Evolutionary conservation across 2,888 invertebrate genomes (phyloP).

Genomic region (Oithona nana): DNA sequence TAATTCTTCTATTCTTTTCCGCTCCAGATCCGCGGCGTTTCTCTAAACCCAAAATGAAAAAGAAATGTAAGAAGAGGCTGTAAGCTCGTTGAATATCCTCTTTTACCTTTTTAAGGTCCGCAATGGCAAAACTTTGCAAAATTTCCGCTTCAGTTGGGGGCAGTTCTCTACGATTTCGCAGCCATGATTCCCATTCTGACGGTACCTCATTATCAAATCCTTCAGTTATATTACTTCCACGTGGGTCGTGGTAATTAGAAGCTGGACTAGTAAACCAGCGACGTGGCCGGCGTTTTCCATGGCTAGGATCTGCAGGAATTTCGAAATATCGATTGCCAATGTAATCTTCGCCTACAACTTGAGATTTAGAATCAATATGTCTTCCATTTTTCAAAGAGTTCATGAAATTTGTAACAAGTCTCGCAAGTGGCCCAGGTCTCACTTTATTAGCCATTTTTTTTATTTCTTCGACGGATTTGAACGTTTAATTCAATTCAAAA

Average conservation of each 20-base stretch:
- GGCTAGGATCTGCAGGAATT: neutral
- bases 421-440: neutral
- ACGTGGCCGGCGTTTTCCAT: neutral
- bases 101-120: constrained; percentile 5
- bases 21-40: constrained; percentile 10
- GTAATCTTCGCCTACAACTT: neutral
- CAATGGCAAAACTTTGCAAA: neutral
- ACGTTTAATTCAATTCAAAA: no score
- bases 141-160: constrained; percentile 15
- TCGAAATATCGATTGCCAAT: neutral
- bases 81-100: neutral
- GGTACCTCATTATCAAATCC: constrained; percentile 18
- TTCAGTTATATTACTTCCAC: neutral
- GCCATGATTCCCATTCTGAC: constrained; percentile 18
- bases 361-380: neutral
- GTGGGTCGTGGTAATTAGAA: neutral
- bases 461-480: no score
- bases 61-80: neutral
- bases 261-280: neutral
- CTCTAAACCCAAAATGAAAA: neutral
- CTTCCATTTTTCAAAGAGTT: neutral
- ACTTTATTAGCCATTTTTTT: no score
- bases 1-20: neutral
- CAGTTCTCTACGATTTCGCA: constrained; percentile 4
- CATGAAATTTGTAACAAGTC: neutral